These are phyloP conservation scores for Diacarnus erythraeanus DNA, from an alignment of 37 sponge, comb jelly and placozoan genomes.

Conservation along the genomic window DNA sequence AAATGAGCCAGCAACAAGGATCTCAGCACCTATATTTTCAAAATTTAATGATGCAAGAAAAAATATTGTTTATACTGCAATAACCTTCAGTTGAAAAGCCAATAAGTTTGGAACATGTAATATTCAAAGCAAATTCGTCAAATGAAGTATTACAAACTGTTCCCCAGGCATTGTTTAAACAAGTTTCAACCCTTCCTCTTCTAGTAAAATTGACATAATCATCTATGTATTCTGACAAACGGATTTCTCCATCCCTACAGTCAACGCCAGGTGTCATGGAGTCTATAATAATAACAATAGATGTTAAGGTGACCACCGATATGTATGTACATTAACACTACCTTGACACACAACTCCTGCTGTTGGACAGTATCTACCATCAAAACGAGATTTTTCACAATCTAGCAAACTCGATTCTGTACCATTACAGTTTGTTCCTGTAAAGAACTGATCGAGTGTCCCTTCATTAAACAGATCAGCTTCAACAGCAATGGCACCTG, in stretches of 20 bases:
- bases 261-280: not conserved
- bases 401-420: conserved; percentile 8
- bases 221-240: not conserved
- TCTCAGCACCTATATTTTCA: not conserved
- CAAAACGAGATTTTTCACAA: not conserved
- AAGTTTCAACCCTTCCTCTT: not conserved
- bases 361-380: not conserved
- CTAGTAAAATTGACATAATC: not conserved
- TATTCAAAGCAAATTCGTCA: not conserved
- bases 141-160: not conserved
- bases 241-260: not conserved
- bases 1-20: not conserved
- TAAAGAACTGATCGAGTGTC: not conserved
- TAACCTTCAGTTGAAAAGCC: not conserved
- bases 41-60: too few relatives aligned
- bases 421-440: conserved; percentile 21
- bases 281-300: not conserved
- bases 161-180: not conserved
- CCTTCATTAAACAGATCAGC: not conserved
- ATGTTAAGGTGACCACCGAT: not conserved
- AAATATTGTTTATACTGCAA: too few relatives aligned
- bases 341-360: conserved; percentile 30
- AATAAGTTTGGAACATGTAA: not conserved
- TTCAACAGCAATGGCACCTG: conserved; percentile 4
- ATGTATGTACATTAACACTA: not conserved